Conservation (phyloP, 2,888 invertebrate genomes). For the Pseudococcus jackbeardsleyi region DNA sequence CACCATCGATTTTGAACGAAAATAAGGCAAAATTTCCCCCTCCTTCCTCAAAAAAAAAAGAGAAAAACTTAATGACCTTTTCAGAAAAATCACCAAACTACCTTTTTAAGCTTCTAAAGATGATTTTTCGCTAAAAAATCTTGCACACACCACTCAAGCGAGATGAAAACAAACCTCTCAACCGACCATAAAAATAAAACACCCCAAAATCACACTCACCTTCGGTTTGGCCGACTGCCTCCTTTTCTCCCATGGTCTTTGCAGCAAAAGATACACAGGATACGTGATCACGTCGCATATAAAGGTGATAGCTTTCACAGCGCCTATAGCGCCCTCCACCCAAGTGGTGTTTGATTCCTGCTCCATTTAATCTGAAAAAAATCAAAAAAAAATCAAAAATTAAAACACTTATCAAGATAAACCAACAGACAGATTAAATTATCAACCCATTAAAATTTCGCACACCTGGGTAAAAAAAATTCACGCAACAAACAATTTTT, state of each 20-base stretch:
- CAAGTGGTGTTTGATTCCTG: constrained; percentile 69
- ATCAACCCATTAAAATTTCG: background rate
- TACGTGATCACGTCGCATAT: constrained; percentile 92
- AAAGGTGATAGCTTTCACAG: constrained; percentile 84
- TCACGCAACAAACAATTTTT: background rate
- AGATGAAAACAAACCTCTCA: background rate
- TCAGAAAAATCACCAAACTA: too few species aligned
- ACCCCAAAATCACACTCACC: constrained; percentile 72
- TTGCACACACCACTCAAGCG: background rate
- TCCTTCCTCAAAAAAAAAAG: too few species aligned
- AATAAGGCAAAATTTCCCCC: too few species aligned
- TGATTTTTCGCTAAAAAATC: too few species aligned
- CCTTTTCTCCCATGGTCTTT: constrained; percentile 88
- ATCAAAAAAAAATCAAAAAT: background rate
- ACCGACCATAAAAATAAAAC: background rate
- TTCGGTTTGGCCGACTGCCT: constrained; percentile 83
- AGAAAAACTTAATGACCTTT: too few species aligned
- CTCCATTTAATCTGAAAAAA: constrained; percentile 59
- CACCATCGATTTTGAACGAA: too few species aligned
- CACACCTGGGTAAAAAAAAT: background rate
- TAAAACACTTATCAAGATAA: background rate
- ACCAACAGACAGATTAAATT: background rate
- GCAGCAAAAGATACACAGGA: constrained; percentile 88
- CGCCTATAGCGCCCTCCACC: constrained; percentile 79
- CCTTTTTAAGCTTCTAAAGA: too few species aligned